Evolutionary conservation across 1,140 invertebrate species (phyloP), one percentile per base, ranked within the genome.

Genomic region (Lordiphosa clarofinis): DNA sequence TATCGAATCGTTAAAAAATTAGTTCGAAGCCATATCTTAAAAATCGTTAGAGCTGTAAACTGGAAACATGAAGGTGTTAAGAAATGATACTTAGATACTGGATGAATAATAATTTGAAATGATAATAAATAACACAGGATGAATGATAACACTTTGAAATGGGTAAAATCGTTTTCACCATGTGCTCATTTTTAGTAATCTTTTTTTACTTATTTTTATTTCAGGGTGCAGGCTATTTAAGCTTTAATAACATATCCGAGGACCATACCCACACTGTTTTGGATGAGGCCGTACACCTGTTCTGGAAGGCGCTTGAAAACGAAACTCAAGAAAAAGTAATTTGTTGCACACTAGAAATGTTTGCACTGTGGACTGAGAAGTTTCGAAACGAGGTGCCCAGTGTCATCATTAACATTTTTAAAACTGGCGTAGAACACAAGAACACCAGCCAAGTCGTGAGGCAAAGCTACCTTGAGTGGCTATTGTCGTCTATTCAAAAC

Each of bases 281-380:
- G 44, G 89, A 91, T 46, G 91, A 89, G 24, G 93, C 93, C 3
- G 90, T 92, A 1, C 91, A 93, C 35, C 91, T 94, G 56, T 94
- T 96, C 79, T 90, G 94, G 10, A 94, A 95, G 82, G 92, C 96
- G 13, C 90, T 98, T 13, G 95, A 97, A 84, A 92, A 92, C 31
- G 97, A 99, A 92, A 95, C 96, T 46, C 96, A 98, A 89, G 97
- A 99, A 90, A 96, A 96, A 72, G 97, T 96, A 2, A 89, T 98
- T 19, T 92, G 95, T 59, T 93, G 94, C 70, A 93, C 94, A 4
- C 90, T 98, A 5, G 93, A 95, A 68, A 94, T 94, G 92, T 92
- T 98, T 87, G 91, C 92, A 7, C 78, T 94, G 6, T 98, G 97
- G 97, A 92, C 93, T 44, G 73, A 89, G 4, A 94, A 94, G 78